Evolutionary conservation across 2,797 vertebrate species (phyloP).

Genomic region (Leucoraja ocellata): DNA sequence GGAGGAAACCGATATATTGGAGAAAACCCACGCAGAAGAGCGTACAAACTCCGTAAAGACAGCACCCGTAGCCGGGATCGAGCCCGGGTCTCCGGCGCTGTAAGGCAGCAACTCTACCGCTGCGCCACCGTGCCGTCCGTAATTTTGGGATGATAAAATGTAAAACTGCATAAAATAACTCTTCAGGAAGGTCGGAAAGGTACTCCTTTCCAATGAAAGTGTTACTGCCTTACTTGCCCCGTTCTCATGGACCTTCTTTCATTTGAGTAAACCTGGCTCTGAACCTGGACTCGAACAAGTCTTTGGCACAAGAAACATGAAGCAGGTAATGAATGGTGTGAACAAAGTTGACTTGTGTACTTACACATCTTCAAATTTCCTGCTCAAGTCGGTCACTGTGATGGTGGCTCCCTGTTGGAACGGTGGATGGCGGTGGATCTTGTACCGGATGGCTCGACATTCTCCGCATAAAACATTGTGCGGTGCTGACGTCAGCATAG

Average conservation of each 20-base stretch:
- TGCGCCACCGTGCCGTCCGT: no score
- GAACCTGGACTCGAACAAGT: background rate
- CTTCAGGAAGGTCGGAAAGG: background rate
- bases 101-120: no score
- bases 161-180: background rate
- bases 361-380: conserved; percentile 83
- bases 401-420: conserved; percentile 64
- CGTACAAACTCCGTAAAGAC: no score
- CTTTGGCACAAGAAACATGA: background rate
- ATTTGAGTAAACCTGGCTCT: background rate
- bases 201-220: background rate
- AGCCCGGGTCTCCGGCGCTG: no score
- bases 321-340: background rate
- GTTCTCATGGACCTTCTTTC: background rate
- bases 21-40: no score
- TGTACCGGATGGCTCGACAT: conserved; percentile 77
- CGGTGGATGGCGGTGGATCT: conserved; percentile 74
- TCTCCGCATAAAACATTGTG: conserved; percentile 64
- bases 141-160: background rate
- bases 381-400: conserved; percentile 65
- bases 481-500: conserved; percentile 76
- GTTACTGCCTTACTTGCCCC: background rate
- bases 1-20: no score
- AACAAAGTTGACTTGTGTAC: conserved; percentile 46
- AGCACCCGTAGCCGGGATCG: no score